These are phyloP conservation scores for Macrosoma leucophasiata DNA, from an alignment of 2,888 invertebrate species.

Conservation along the genomic window DNA sequence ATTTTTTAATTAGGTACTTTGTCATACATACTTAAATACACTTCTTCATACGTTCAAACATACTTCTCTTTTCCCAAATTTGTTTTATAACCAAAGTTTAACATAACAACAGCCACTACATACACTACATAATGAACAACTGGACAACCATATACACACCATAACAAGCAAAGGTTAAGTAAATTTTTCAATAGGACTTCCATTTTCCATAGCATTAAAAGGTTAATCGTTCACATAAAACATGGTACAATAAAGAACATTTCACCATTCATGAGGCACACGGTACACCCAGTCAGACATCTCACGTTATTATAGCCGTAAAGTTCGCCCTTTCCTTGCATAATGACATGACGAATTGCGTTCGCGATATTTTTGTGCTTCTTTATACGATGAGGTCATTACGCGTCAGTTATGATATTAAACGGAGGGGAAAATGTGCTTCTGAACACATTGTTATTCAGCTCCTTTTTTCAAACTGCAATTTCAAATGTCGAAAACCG, in stretches of 20 bases:
- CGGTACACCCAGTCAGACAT: slow-evolving; percentile 70
- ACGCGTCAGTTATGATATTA: slow-evolving; percentile 51
- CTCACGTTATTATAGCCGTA: slow-evolving; percentile 74
- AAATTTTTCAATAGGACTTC: slow-evolving; percentile 29
- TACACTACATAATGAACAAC: no score
- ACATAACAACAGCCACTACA: no score
- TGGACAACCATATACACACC: no score
- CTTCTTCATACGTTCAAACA: no score
- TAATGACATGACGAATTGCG: slow-evolving; percentile 75
- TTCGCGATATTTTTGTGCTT: slow-evolving; percentile 67
- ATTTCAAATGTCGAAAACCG: slow-evolving; percentile 12
- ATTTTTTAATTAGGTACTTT: no score
- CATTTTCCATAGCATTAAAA: slow-evolving; percentile 58
- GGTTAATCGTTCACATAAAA: slow-evolving; percentile 74
- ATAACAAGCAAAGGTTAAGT: no score
- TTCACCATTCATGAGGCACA: slow-evolving; percentile 63
- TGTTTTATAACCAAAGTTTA: no score
- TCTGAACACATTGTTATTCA: slow-evolving; percentile 33
- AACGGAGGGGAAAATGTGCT: slow-evolving; percentile 38
- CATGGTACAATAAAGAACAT: slow-evolving; percentile 69
- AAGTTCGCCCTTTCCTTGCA: slow-evolving; percentile 74
- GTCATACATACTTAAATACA: no score
- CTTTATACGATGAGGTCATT: slow-evolving; percentile 68
- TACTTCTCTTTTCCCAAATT: no score
- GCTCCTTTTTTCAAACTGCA: slow-evolving; percentile 21